A percentile compares a stretch with the other conserved stretches of the same genome.
These are phyloP conservation scores for Stenchaetothrips biformis DNA, from an alignment of 2,888 invertebrate species.

Conservation along the genomic window DNA sequence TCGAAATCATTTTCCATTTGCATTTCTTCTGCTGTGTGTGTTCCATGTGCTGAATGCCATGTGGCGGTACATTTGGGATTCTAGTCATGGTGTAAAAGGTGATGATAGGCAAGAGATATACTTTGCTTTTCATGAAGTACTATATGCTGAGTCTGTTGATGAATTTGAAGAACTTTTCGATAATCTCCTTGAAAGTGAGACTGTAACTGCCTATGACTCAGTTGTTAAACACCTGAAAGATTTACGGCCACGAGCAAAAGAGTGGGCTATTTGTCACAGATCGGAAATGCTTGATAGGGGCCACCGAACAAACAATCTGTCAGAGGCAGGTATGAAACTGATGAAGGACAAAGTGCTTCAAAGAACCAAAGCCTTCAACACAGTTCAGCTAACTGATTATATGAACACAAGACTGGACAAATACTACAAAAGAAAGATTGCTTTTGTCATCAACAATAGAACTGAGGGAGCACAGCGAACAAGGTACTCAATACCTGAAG, in stretches of 20 bases:
- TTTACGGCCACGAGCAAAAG: neutral
- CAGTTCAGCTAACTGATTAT: neutral
- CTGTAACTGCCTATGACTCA: neutral
- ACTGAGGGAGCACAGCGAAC: neutral
- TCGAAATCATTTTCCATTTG: conserved; percentile 29
- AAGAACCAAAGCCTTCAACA: neutral
- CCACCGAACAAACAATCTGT: neutral
- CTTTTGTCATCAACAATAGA: neutral
- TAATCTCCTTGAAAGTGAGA: neutral
- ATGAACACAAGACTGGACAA: neutral
- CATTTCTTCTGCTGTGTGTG: conserved; percentile 32
- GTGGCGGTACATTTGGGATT: conserved; percentile 34
- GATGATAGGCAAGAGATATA: conserved; percentile 30
- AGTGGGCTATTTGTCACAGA: conserved; percentile 23
- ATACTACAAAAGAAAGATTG: neutral
- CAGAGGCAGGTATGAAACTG: conserved; percentile 7
- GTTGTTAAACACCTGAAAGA: neutral
- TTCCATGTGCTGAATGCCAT: conserved; percentile 36
- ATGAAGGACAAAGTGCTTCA: neutral
- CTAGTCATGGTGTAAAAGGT: conserved; percentile 28
- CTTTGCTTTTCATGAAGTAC: neutral
- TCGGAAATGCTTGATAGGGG: neutral
- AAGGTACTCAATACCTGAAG: neutral
- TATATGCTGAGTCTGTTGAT: neutral
- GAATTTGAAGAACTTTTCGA: neutral